Base-by-base conservation (phyloP, 2,888 invertebrate genomes). In the Tenthredo scrophulariae region DNA sequence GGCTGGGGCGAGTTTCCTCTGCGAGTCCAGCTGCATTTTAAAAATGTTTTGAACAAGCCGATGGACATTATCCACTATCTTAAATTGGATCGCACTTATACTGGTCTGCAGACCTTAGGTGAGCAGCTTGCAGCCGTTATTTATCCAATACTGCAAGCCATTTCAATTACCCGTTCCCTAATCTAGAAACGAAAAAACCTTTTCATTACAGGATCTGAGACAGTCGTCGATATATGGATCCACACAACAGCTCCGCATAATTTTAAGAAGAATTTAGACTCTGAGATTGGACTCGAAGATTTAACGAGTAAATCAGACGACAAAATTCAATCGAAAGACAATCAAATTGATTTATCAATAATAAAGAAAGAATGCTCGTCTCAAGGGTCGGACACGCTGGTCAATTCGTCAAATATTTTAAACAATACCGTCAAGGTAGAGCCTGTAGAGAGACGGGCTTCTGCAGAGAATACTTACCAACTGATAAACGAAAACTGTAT, bases 1-100 rank as follows among this genome's bases (percentile, higher is more conserved):
- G 98, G 98, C 26, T 98, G 98, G 98, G 98, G 98, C 15, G 98
- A 98, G 94, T 98, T 98, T 94, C 97, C 97, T 0, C 95, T 98
- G 6, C 94, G 97, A 82, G 95, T 98, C 2, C 97, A 97, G 92
- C 94, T 98, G 1, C 97, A 96, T 93, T 98, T 98, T 92, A 94
- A 95, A 62, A 96, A 96, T 85, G 92, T 94, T 9, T 93, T 96
- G 22, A 97, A 98, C 92, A 96, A 97, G 86, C 97, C 97, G 0
- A 95, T 97, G 43, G 96, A 97, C 88, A 94, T 98, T 18, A 95
- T 97, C 84, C 98, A 98, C 93, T 95, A 96, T 89, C 94, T 98
- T 88, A 96, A 97, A 91, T 94, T 98, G 87, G 98, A 98, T 93
- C 95, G 96, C 87, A 96, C 97, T 43, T 96, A 96, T 90, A 97